Base-by-base conservation (phyloP, 1,140 invertebrate species). In the Drosophila kurseongensis region DNA sequence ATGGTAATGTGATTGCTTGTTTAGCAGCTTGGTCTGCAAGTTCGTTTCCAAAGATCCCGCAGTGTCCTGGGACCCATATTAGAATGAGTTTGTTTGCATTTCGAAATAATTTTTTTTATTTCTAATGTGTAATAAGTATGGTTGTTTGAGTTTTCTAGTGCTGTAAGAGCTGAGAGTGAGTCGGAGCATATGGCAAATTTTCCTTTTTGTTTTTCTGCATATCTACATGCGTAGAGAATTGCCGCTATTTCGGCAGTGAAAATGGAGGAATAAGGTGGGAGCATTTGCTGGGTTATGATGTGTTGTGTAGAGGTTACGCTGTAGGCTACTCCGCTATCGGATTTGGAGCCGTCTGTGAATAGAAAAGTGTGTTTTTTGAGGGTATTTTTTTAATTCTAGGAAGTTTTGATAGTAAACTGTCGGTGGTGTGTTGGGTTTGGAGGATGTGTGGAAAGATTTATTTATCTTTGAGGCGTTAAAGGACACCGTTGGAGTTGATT, bases 31-130 rank as follows among this genome's bases (percentile, higher is more conserved):
- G 18, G 18, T 23, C 18, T 23, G 18, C 18, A 45, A 58, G 44
- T 6, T 59, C 35, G 13, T 55, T 55, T 13, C 52, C 52, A 13
- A 23, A 48, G 18, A 36, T 58, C 10, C 42, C 42, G 32, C 14
- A 59, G 56, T 59, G 42, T 1, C 56, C 42, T 47, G 42, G 42
- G 27, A 47, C 44, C 57, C 57, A 59, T 59, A 59, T 48, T 13
- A 59, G 44, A 23, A 12, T 23, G 29, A 59, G 38, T 48, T 48
- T 48, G 7, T 56, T 44, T 57, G 10, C 45, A 58, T 58, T 23
- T 23, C 23, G 23, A 23, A 23, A 58, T 45, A 13, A 32, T 58
- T 58, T 45, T 36, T 58, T 9, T 58, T 14, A 58, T 36, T 47
- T 58, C 56, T 44, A 58, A 23, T 58, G 5, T 58, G n/a, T 58